phyloP scores from a whole-genome alignment of 1,140 invertebrate genomes.

The Meloidogyne chitwoodi region DNA sequence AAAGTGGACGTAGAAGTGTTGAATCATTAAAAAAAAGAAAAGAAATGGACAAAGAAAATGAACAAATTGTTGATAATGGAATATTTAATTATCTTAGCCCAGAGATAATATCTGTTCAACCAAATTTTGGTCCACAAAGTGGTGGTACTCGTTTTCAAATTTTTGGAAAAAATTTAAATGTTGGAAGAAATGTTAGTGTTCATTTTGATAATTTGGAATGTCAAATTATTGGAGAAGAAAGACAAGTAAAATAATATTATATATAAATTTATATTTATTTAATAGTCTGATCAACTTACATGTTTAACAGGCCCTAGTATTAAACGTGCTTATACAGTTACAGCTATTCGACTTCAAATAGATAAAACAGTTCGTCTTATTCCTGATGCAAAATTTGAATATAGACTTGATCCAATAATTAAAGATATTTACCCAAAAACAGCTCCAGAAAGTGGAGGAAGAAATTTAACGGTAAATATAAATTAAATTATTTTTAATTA shows the following conservation, averaged over 20 bases:
- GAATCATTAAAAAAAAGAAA: conserved; percentile 14
- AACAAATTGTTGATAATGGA: conserved; percentile 35
- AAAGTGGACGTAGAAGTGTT: neutral
- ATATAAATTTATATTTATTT: neutral
- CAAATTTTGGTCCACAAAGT: conserved; percentile 80
- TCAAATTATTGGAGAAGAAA: conserved; percentile 73
- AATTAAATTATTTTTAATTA: neutral
- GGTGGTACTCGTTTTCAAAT: conserved; percentile 88
- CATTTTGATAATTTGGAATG: conserved; percentile 83
- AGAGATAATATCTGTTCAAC: conserved; percentile 75
- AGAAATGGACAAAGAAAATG: conserved; percentile 30
- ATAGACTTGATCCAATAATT: conserved; percentile 85
- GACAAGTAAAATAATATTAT: neutral
- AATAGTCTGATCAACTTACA: conserved; percentile 69
- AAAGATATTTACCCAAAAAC: conserved; percentile 58
- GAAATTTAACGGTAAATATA: conserved; percentile 73
- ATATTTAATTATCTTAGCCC: conserved; percentile 72
- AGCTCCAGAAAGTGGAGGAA: conserved; percentile 71
- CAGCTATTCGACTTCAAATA: conserved; percentile 72
- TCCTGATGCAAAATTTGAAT: conserved; percentile 72
- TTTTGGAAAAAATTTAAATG: conserved; percentile 82
- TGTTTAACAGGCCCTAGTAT: conserved; percentile 72
- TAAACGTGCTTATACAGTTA: conserved; percentile 56
- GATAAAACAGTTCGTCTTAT: conserved; percentile 77
- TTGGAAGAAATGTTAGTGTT: conserved; percentile 81